Evolutionary conservation across 2,888 invertebrate species (phyloP).

Genomic region (Lymantria dispar): DNA sequence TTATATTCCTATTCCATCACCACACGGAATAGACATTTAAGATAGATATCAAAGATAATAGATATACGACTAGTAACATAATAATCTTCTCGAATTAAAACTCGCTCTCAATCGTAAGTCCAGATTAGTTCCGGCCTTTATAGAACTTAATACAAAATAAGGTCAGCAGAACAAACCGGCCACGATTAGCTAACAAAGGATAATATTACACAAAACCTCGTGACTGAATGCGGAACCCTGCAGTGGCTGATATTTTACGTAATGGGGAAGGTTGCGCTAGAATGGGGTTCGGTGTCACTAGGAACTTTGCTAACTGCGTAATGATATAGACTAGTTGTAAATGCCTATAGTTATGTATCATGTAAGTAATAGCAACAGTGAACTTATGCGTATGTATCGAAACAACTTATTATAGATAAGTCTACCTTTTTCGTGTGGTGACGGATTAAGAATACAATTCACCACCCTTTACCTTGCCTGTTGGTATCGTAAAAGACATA

Average conservation of each 20-base stretch:
- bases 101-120: too few species aligned
- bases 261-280: slow-evolving; percentile 24
- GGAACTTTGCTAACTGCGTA: slow-evolving; percentile 2
- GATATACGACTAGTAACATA: too few species aligned
- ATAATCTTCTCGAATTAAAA: too few species aligned
- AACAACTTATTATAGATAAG: too few species aligned
- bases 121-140: too few species aligned
- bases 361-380: neutral
- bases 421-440: neutral
- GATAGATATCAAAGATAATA: too few species aligned
- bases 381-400: too few species aligned
- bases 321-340: neutral
- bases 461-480: too few species aligned
- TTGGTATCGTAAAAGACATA: too few species aligned
- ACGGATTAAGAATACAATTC: too few species aligned
- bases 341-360: neutral
- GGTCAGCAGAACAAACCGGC: slow-evolving; percentile 1
- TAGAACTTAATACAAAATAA: neutral
- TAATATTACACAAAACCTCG: slow-evolving; percentile 26
- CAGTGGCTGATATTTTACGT: slow-evolving; percentile 11
- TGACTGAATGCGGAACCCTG: slow-evolving; percentile 35
- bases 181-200: slow-evolving; percentile 14
- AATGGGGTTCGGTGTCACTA: slow-evolving; percentile 9
- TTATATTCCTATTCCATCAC: too few species aligned
- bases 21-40: too few species aligned